Evolutionary conservation across 2,888 invertebrate species (phyloP).

Genomic region (Lepidochrysops patricia): DNA sequence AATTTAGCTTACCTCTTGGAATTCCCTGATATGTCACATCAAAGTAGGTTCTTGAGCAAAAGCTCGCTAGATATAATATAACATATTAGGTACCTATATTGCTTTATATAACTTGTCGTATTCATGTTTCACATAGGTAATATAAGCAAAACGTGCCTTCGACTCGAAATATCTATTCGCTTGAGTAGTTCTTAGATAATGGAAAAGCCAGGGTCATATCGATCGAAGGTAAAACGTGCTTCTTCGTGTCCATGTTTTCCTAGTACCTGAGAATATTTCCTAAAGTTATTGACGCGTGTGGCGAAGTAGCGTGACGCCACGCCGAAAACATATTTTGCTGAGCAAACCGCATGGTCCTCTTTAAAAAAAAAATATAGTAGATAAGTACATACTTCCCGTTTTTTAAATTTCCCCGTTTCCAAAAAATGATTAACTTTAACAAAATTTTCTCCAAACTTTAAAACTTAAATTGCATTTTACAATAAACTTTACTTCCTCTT

Average conservation of each 20-base stretch:
- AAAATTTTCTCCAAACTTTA: too few relatives aligned
- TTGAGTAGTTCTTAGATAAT: background rate
- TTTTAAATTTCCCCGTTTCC: too few relatives aligned
- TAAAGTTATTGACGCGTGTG: too few relatives aligned
- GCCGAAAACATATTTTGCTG: background rate
- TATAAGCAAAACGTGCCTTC: background rate
- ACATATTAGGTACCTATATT: too few relatives aligned
- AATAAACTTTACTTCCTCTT: too few relatives aligned
- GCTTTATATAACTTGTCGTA: too few relatives aligned
- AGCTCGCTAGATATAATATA: too few relatives aligned
- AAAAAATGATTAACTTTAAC: too few relatives aligned
- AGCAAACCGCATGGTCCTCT: too few relatives aligned
- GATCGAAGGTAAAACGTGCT: background rate
- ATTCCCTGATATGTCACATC: background rate
- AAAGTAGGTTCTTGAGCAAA: background rate
- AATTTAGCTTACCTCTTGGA: background rate
- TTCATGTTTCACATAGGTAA: background rate
- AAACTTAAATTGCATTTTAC: too few relatives aligned
- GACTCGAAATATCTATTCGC: background rate
- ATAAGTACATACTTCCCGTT: too few relatives aligned
- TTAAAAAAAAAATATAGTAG: background rate
- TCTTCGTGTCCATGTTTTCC: background rate
- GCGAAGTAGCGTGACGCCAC: background rate
- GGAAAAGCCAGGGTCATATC: background rate
- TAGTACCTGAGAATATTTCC: background rate